Conservation (phyloP, 2,797 vertebrate genomes). For the Falco rusticolus region DNA sequence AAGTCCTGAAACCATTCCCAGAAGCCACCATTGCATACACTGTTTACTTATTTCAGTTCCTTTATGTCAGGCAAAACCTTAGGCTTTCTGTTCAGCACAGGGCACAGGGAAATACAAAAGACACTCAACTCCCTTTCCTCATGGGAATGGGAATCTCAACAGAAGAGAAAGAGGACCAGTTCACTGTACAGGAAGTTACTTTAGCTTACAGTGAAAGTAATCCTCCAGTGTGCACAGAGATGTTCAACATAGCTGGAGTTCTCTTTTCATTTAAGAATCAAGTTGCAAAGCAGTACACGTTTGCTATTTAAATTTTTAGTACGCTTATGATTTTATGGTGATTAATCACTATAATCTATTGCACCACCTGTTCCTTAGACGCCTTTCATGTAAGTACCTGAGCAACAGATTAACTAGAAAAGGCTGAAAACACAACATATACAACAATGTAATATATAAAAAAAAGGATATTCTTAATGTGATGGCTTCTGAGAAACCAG, state of each 20-base stretch:
- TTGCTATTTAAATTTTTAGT: background rate
- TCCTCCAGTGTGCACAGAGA: background rate
- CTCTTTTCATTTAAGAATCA: background rate
- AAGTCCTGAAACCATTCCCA: slow-evolving; percentile 62
- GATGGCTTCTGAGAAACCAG: background rate
- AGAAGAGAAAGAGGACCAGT: slow-evolving; percentile 16
- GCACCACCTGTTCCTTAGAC: background rate
- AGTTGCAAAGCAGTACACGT: background rate
- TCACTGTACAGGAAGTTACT: slow-evolving; percentile 43
- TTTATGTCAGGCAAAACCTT: slow-evolving; percentile 40
- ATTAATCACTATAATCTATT: background rate
- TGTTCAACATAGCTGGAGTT: background rate
- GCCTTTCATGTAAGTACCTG: background rate
- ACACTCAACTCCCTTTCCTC: slow-evolving; percentile 50
- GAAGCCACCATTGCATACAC: slow-evolving; percentile 20
- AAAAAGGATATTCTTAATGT: background rate
- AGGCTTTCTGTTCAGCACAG: slow-evolving; percentile 45
- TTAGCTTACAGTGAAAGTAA: slow-evolving; percentile 19
- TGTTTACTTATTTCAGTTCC: slow-evolving; percentile 45
- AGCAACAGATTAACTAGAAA: background rate
- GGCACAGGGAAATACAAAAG: slow-evolving; percentile 29
- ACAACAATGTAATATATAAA: background rate
- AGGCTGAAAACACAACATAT: background rate
- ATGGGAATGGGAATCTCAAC: slow-evolving; percentile 53
- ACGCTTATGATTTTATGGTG: background rate